phyloP scores from a whole-genome alignment of 2,888 invertebrate genomes.

The Lycophotia porphyrea region DNA sequence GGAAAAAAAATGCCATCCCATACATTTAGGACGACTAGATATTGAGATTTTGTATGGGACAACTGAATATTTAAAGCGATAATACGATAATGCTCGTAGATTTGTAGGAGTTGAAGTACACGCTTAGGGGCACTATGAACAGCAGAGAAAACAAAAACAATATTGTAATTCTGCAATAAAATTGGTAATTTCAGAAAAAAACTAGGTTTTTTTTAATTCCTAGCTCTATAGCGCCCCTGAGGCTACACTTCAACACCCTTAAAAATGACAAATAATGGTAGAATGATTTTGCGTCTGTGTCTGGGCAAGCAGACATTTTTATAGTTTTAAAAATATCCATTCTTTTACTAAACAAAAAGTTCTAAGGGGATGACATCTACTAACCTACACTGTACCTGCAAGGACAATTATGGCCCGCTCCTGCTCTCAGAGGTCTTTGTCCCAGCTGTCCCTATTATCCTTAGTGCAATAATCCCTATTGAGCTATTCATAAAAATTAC shows the following conservation, averaged over 20 bases:
- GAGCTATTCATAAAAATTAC: neutral
- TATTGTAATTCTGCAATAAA: too few relatives aligned
- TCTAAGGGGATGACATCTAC: neutral
- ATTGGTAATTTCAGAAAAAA: too few relatives aligned
- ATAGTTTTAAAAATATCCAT: neutral
- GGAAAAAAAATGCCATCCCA: too few relatives aligned
- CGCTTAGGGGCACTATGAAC: too few relatives aligned
- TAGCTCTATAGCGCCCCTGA: too few relatives aligned
- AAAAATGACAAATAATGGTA: neutral
- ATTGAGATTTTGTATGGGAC: neutral
- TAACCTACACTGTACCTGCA: neutral
- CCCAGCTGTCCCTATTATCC: neutral
- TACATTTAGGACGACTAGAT: neutral
- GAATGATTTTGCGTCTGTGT: neutral
- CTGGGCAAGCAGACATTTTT: neutral
- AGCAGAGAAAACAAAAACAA: too few relatives aligned
- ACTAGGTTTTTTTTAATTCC: too few relatives aligned
- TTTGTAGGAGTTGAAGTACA: too few relatives aligned
- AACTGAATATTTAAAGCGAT: neutral
- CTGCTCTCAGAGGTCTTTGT: neutral
- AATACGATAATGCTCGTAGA: neutral
- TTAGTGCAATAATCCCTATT: neutral
- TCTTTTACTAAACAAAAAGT: neutral
- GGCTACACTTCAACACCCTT: neutral
- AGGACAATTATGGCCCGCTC: neutral